Conservation (phyloP, 1,140 invertebrate genomes). For the Trachymyrmex septentrionalis region DNA sequence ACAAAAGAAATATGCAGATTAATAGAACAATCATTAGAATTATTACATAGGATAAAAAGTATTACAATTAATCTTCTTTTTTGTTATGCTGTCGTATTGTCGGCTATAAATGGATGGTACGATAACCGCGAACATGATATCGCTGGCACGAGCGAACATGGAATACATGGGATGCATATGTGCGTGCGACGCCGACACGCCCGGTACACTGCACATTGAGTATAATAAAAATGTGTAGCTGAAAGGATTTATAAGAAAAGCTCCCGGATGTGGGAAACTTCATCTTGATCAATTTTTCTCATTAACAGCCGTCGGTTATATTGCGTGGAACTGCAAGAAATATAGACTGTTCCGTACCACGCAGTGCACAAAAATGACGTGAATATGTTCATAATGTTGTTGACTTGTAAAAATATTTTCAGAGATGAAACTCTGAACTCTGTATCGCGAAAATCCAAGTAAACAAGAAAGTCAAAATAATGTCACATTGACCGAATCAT, state of each 20-base stretch:
- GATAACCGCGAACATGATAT: constrained; percentile 67
- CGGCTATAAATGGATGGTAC: constrained; percentile 60
- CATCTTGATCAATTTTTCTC: constrained; percentile 73
- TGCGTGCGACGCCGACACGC: constrained; percentile 55
- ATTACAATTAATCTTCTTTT: constrained; percentile 8
- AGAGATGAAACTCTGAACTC: neutral
- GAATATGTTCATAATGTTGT: neutral
- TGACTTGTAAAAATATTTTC: neutral
- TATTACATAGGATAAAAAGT: neutral
- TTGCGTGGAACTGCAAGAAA: neutral
- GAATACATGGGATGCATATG: constrained; percentile 52
- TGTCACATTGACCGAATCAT: no score
- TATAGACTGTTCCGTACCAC: neutral
- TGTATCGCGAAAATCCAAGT: neutral
- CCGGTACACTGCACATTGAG: constrained; percentile 22
- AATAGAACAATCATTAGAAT: neutral
- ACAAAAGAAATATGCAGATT: neutral
- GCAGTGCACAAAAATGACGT: neutral
- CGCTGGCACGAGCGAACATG: constrained; percentile 62
- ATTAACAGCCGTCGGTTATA: constrained; percentile 25
- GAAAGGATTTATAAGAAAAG: constrained; percentile 66
- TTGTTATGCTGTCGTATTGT: neutral
- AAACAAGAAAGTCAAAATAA: no score
- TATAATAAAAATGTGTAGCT: constrained; percentile 64
- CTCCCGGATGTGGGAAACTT: constrained; percentile 68